Evolutionary conservation across 2,888 invertebrate species (phyloP), one percentile per base, ranked within the genome.

Genomic region (Diarsia rubi): DNA sequence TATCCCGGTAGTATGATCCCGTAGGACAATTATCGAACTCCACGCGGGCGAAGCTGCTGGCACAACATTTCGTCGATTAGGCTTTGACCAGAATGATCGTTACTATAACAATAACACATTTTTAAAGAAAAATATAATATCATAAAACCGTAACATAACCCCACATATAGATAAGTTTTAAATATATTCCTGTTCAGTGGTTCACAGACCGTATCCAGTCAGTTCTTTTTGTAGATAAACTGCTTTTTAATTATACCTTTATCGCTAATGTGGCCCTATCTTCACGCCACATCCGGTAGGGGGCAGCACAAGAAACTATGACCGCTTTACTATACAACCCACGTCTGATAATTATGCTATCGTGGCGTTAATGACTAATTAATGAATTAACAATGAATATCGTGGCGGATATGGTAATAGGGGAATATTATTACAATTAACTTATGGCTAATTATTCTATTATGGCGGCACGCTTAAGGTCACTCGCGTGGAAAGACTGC

Each of bases 311-410:
- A 79, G 69, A 84, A 83, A 59, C 65, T 65, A 70, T 69, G 45
- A 68, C 75, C 37, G 81, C 63, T 79, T 62, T 60, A 64, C n/a
- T n/a, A 52, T 64, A 49, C 11, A 37, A 45, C 57, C 31, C 37
- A 24, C 59, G 47, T 63, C n/a, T 49, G 83, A 78, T 78, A 64
- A 3, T n/a, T n/a, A n/a, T n/a, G 21, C 57, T 84, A 82, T 84
- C 84, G 57, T 62, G 4, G n/a, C 62, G 27, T 62, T 82, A 82
- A 84, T 77, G 45, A 21, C 64, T 82, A 84, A 73, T 84, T 77
- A 76, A 82, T 84, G 62, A 77, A 77, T 84, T 77, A 81, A 82
- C 84, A 77, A 84, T 77, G 73, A 70, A 77, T 84, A 71, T 69
- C 37, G 52, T 73, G 19, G 64, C 5, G 21, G 66, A 12, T 68